phyloP scores from a whole-genome alignment of 2,113 vertebrate genomes.

The Bothrops jararaca region DNA sequence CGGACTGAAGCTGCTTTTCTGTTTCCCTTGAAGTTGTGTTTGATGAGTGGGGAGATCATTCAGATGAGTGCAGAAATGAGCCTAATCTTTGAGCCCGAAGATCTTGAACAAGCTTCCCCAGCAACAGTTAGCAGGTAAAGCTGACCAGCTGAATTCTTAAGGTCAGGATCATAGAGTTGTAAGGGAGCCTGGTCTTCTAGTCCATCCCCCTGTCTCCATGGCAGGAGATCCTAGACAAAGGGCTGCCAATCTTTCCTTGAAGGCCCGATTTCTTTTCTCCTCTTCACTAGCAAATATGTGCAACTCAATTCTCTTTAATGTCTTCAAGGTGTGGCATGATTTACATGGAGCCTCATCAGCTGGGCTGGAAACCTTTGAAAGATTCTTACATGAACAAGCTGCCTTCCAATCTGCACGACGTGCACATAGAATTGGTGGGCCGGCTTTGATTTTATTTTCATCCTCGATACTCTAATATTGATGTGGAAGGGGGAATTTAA shows the following conservation, averaged over 20 bases:
- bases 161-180: no score
- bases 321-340: constrained; percentile 89
- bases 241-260: neutral
- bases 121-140: constrained; percentile 91
- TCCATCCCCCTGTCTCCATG: neutral
- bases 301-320: constrained; percentile 4
- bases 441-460: neutral
- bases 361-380: constrained; percentile 88
- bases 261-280: neutral
- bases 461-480: neutral
- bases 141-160: neutral
- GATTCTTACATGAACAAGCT: constrained; percentile 87
- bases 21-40: constrained; percentile 77
- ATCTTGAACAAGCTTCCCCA: constrained; percentile 90
- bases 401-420: constrained; percentile 70
- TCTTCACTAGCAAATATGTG: neutral
- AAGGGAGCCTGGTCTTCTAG: no score
- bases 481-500: neutral
- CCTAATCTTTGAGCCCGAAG: constrained; percentile 88
- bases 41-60: constrained; percentile 97
- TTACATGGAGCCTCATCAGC: constrained; percentile 90
- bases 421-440: constrained; percentile 80
- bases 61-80: constrained; percentile 94
- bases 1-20: constrained; percentile 1
- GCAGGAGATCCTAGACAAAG: neutral